phyloP scores from a whole-genome alignment of 1,140 invertebrate genomes.

The Dreissena polymorpha region DNA sequence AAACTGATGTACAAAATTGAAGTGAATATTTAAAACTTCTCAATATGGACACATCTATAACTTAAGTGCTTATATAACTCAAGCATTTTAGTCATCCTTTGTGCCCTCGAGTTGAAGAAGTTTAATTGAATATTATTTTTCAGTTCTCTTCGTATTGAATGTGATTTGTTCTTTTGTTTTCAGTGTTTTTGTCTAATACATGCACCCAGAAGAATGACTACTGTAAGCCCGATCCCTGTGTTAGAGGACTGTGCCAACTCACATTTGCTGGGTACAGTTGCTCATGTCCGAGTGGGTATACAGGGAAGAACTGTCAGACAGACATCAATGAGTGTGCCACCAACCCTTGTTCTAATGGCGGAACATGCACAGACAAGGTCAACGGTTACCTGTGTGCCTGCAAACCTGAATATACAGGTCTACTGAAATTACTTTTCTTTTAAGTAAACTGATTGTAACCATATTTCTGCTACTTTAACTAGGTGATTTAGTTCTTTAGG shows the following conservation, averaged over 20 bases:
- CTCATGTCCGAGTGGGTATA: constrained; percentile 80
- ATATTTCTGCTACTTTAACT: no score
- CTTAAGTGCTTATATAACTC: no score
- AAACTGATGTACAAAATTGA: no score
- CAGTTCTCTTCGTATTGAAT: no score
- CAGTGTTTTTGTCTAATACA: constrained; percentile 24
- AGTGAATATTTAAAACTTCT: no score
- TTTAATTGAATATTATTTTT: constrained; percentile 5
- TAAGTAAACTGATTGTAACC: no score
- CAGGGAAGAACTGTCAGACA: constrained; percentile 82
- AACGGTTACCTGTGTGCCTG: constrained; percentile 71
- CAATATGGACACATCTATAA: no score
- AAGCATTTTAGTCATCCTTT: no score
- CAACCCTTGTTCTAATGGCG: constrained; percentile 94
- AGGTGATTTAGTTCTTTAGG: no score
- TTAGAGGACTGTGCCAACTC: constrained; percentile 36
- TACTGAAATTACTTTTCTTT: no score
- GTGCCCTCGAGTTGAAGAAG: no score
- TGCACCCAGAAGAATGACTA: constrained; percentile 80
- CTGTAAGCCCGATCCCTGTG: constrained; percentile 32
- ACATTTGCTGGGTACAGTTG: constrained; percentile 41
- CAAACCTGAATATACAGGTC: constrained; percentile 62
- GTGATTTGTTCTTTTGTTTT: constrained; percentile 1
- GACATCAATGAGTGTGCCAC: constrained; percentile 96
- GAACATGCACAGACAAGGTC: constrained; percentile 87